phyloP scores from a whole-genome alignment of 1,140 invertebrate species.

The Dinoponera quadriceps region DNA sequence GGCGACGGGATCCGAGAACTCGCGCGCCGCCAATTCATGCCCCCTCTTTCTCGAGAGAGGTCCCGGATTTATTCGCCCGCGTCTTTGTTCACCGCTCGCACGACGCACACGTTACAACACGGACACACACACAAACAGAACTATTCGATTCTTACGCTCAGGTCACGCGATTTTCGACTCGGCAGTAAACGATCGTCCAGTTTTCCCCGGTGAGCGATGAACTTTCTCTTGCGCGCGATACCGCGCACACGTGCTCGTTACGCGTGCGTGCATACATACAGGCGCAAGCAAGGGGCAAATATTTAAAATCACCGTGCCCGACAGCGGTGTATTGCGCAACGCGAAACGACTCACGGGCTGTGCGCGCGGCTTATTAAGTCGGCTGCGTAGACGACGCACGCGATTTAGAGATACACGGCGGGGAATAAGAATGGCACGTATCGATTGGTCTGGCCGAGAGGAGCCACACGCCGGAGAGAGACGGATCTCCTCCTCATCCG shows the following conservation, averaged over 20 bases:
- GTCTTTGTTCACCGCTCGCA: conserved; percentile 17
- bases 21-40: no score
- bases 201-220: conserved; percentile 61
- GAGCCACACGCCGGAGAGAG: neutral
- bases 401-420: neutral
- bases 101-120: neutral
- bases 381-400: conserved; percentile 24
- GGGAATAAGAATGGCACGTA: conserved; percentile 11
- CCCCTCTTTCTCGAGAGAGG: no score
- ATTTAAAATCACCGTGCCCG: conserved; percentile 63
- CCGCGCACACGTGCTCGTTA: neutral
- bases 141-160: conserved; percentile 22
- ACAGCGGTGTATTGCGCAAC: conserved; percentile 54
- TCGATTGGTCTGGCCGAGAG: conserved; percentile 1
- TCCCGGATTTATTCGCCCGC: conserved; percentile 10
- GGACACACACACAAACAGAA: no score
- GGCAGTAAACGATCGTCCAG: conserved; percentile 55
- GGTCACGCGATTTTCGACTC: conserved; percentile 54
- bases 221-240: conserved; percentile 64
- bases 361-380: conserved; percentile 27
- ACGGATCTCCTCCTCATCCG: no score
- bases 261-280: neutral
- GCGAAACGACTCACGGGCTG: conserved; percentile 12
- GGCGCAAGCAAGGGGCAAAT: conserved; percentile 28
- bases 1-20: no score